Evolutionary conservation across 2,888 invertebrate species (phyloP).

Genomic region (Atrina japonica): DNA sequence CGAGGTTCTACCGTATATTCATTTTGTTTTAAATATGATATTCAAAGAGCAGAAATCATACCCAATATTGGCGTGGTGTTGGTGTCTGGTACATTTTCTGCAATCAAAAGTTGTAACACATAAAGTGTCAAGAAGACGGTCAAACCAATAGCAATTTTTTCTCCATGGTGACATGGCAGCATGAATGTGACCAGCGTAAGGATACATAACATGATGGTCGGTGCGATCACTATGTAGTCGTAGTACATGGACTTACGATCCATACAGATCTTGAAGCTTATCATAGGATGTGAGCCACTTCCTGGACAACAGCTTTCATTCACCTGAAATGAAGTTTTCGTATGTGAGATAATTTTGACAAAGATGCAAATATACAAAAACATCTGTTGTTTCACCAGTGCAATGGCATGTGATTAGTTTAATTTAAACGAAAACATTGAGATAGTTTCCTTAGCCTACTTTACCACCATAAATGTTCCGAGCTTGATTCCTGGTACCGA

Average conservation of each 20-base stretch:
- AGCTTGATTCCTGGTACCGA: too few species aligned
- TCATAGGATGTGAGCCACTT: conserved; percentile 68
- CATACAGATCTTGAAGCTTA: conserved; percentile 68
- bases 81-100: conserved; percentile 81
- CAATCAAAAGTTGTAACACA: conserved; percentile 79
- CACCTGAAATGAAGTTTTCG: conserved; percentile 17
- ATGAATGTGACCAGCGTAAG: conserved; percentile 78
- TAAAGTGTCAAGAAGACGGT: conserved; percentile 80
- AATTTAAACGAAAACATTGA: too few species aligned
- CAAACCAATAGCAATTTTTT: conserved; percentile 80
- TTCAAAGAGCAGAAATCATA: too few species aligned
- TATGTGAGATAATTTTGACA: too few species aligned
- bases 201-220: conserved; percentile 78
- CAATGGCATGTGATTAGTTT: too few species aligned
- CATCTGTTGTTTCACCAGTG: too few species aligned
- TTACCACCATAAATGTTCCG: too few species aligned
- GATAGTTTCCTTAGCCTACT: too few species aligned
- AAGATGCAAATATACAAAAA: too few species aligned
- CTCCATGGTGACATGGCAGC: conserved; percentile 79
- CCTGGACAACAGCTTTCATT: conserved; percentile 68
- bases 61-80: conserved; percentile 79
- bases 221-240: conserved; percentile 79
- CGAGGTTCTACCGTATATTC: too few species aligned
- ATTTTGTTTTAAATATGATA: too few species aligned
- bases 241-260: conserved; percentile 78